Conservation (phyloP, 2,888 invertebrate species). For the Adelognathus sp. region DNA sequence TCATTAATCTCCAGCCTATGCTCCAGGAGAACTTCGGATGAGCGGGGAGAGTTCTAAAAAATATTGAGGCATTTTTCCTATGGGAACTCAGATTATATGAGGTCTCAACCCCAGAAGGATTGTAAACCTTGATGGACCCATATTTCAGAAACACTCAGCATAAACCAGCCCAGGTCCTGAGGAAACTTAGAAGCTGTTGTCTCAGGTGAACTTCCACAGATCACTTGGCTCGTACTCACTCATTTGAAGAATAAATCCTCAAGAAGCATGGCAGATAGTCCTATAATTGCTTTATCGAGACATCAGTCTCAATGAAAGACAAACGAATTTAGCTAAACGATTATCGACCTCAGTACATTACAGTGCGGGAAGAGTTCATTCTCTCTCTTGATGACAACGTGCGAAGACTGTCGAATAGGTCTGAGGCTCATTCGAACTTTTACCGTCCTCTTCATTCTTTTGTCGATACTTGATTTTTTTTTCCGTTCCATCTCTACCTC, state of each 20-base stretch:
- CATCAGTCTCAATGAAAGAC: neutral
- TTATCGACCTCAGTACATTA: constrained; percentile 41
- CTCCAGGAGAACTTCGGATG: no score
- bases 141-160: no score
- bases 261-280: neutral
- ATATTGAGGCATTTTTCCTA: no score
- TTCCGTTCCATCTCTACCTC: neutral
- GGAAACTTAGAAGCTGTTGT: no score
- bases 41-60: no score
- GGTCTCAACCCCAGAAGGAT: no score
- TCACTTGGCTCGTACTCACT: no score
- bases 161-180: no score
- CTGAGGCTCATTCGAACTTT: constrained; percentile 47
- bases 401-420: neutral
- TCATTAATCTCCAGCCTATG: no score
- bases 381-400: neutral
- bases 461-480: constrained; percentile 12
- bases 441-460: constrained; percentile 35
- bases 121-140: no score
- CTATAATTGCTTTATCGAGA: neutral
- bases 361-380: neutral
- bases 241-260: neutral
- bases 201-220: no score
- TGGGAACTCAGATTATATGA: no score
- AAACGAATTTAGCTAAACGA: constrained; percentile 27